phyloP scores from a whole-genome alignment of 2,113 vertebrate genomes.

The Micronycteris hirsuta region DNA sequence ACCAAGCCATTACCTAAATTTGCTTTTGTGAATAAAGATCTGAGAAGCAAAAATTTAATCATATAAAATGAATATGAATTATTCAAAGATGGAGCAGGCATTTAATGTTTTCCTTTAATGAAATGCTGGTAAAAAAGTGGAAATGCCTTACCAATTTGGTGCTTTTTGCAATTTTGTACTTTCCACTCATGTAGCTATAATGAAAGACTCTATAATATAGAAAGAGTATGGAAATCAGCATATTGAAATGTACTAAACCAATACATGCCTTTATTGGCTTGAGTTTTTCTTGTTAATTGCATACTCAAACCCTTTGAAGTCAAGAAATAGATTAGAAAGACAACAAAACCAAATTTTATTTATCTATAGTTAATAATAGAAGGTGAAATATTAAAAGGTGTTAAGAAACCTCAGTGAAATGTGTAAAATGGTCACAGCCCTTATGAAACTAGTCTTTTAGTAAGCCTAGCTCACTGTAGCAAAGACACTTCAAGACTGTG shows the following conservation, averaged over 20 bases:
- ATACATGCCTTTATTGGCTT: neutral
- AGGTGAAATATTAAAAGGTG: neutral
- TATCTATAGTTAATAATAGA: neutral
- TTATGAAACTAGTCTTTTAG: neutral
- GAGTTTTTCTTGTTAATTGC: neutral
- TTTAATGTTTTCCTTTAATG: constrained; percentile 65
- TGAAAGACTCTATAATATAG: constrained; percentile 1
- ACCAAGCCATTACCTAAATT: constrained; percentile 67
- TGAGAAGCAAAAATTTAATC: constrained; percentile 64
- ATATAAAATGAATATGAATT: constrained; percentile 64
- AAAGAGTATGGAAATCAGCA: constrained; percentile 37
- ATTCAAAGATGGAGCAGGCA: constrained; percentile 47
- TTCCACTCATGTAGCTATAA: constrained; percentile 32
- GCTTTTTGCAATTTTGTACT: constrained; percentile 21
- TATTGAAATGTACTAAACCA: neutral
- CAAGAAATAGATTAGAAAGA: neutral
- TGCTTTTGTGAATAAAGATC: constrained; percentile 70
- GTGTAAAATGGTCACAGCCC: neutral
- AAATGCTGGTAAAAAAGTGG: constrained; percentile 53
- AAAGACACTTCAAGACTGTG: rapidly evolving
- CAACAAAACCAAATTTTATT: neutral
- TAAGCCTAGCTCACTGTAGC: neutral
- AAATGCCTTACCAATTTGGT: constrained; percentile 49
- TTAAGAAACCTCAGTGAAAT: neutral
- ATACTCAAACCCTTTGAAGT: neutral